Evolutionary conservation across 1,140 invertebrate species (phyloP).

Genomic region (Tyrophagus putrescentiae): DNA sequence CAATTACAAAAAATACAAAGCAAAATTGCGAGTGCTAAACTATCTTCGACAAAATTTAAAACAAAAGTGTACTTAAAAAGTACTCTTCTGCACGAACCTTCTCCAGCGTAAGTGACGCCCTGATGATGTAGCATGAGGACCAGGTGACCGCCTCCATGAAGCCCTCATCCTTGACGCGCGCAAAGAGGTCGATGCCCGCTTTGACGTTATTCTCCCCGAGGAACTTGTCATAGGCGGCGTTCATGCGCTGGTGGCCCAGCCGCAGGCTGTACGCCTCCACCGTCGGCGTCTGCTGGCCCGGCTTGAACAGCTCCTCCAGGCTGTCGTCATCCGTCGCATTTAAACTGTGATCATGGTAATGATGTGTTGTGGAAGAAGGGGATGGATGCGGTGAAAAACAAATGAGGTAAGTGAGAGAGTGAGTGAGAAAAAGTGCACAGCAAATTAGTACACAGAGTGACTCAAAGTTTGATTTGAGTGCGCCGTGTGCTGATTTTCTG

Average conservation of each 20-base stretch:
- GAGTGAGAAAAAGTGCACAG: background rate
- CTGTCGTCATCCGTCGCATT: conserved; percentile 4
- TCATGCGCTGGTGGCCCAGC: conserved; percentile 1
- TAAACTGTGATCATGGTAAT: background rate
- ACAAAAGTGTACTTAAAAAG: no score
- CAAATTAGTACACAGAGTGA: background rate
- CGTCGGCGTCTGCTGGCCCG: background rate
- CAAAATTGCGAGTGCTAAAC: no score
- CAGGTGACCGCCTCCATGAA: conserved; percentile 5
- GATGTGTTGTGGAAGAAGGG: no score
- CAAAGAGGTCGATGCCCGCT: conserved; percentile 6
- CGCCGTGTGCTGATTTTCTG: no score
- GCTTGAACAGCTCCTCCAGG: background rate
- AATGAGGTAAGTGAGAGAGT: background rate
- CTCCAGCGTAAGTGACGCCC: conserved; percentile 9
- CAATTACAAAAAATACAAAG: no score
- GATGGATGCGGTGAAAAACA: no score
- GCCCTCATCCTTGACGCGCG: conserved; percentile 8
- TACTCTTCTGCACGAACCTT: no score
- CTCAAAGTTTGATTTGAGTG: no score
- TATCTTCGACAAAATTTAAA: no score
- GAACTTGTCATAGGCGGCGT: background rate
- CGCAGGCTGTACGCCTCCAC: background rate
- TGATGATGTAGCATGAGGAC: background rate
- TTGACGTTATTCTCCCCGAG: conserved; percentile 7